Base-by-base conservation (phyloP, 2,888 invertebrate species). In the Eupelmus urozonus region DNA sequence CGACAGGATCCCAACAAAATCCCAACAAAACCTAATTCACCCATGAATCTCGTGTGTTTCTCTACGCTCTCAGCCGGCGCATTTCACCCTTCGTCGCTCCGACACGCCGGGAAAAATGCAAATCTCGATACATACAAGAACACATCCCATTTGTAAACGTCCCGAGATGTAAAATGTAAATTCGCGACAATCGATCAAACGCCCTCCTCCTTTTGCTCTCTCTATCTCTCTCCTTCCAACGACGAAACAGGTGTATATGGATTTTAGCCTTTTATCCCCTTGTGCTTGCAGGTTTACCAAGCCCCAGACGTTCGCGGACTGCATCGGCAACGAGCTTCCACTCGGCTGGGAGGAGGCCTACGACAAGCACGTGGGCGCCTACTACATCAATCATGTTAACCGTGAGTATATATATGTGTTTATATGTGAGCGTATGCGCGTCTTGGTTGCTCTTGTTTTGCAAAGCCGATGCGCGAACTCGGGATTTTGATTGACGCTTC, bases 291-390 rank as follows among this genome's bases (percentile, higher is more conserved):
- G 98, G 92, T 96, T 95, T 90, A 98, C 98, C 84, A 98, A 98
- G 91, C 98, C 98, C 80, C 96, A 97, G 91, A 95, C 96, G 79
- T 98, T 98, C 92, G 98, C 98, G 85, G 98, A 98, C 91, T 98
- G 98, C 91, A 96, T 97, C 89, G 98, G 98, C 88, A 97, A 98
- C 93, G 98, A 98, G 91, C 91, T 98, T 89, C 98, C 98, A 65
- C 93, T 97, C 87, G 98, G 98, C 82, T 98, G 98, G 98, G 98
- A 98, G 91, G 97, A 98, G 92, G 95, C 96, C 63, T 97, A 95
- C 91, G 97, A 98, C 91, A 95, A 95, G 83, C 96, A 96, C 90
- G 96, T 98, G 89, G 98, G 98, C 83, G 94, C 96, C 82, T 98
- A 98, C 92, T 98, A 96, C 91, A 97, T 98, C 91, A 97, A 98